Base-by-base conservation (phyloP, 2,113 vertebrate species). In the Guaruba guarouba region DNA sequence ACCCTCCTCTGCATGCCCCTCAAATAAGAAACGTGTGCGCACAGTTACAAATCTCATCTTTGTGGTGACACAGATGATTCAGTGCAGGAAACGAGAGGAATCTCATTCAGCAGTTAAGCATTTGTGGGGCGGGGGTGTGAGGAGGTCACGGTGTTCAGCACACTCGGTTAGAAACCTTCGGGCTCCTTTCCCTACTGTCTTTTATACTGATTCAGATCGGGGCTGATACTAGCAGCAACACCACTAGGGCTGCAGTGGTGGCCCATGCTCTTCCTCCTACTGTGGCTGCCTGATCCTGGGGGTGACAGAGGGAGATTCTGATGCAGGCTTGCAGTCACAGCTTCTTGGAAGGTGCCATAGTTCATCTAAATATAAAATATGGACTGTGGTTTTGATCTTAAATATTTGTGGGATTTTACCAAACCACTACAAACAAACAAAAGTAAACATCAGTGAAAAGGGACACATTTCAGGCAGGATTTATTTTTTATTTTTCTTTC, bases 1-100 rank as follows among this genome's bases (percentile, higher is more conserved):
- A 95, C 83, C 92, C 86, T 95, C 46, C 0, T 3, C 63, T 93
- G 79, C 76, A 11, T 88, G 92, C 81, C 86, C 88, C 91, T 96
- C 88, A 93, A 96, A 96, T 92, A 57, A 94, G 92, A 94, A 96
- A 86, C 52, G 86, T 95, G 93, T 94, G 91, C 14, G 0, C 69
- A 54, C 41, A 69, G 92, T 94, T 93, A 87, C 94, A 95, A 91
- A 93, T 94, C 95, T 94, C 91, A 46, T 97, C 92, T 96, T 95
- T 95, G 88, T 95, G 94, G 93, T 97, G 96, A 95, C 95, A 94
- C 94, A 94, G 95, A 96, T 97, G 93, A 97, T 93, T 93, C 91
- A 93, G 69, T 84, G 90, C 94, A 97, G 94, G 89, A 91, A 95
- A 81, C 29, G 48, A 92, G 85, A 97, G 82, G 95, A 91, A 92